These are phyloP conservation scores for Uromys caudimaculatus DNA, from an alignment of 2,797 vertebrate genomes.

Conservation along the genomic window DNA sequence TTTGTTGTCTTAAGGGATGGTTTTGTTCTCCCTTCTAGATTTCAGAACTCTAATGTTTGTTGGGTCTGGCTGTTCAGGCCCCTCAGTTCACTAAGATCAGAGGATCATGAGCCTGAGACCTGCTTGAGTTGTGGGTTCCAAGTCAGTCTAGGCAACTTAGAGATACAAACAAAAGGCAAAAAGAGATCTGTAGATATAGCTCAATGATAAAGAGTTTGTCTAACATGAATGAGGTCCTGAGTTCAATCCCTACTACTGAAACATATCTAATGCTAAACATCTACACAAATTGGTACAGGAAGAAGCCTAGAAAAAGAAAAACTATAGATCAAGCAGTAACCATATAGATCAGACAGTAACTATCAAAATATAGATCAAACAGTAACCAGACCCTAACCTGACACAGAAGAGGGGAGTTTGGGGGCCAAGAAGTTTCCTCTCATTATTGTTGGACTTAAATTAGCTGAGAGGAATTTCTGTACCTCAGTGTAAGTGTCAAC, in stretches of 20 bases:
- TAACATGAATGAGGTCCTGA: background rate
- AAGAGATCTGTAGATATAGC: background rate
- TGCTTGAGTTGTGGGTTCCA: background rate
- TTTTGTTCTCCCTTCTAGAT: slow-evolving; percentile 60
- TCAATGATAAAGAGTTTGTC: background rate
- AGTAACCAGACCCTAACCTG: slow-evolving; percentile 74
- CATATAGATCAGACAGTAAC: background rate
- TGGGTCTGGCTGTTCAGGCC: background rate
- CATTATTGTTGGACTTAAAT: background rate
- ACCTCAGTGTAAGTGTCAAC: slow-evolving; percentile 86
- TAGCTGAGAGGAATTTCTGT: slow-evolving; percentile 89
- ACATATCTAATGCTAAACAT: slow-evolving; percentile 74
- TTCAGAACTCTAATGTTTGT: slow-evolving; percentile 73
- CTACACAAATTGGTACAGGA: slow-evolving; percentile 62
- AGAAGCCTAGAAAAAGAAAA: slow-evolving; percentile 80
- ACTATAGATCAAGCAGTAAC: slow-evolving; percentile 77
- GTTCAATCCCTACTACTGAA: background rate
- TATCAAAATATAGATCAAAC: slow-evolving; percentile 75
- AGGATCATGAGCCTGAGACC: background rate
- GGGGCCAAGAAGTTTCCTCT: background rate
- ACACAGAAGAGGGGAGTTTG: slow-evolving; percentile 57
- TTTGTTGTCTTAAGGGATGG: slow-evolving; percentile 83
- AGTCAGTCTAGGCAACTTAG: background rate
- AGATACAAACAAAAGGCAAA: background rate
- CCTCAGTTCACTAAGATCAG: background rate